phyloP scores from a whole-genome alignment of 64 coral and sea anemone species.

The Montipora sp. region DNA sequence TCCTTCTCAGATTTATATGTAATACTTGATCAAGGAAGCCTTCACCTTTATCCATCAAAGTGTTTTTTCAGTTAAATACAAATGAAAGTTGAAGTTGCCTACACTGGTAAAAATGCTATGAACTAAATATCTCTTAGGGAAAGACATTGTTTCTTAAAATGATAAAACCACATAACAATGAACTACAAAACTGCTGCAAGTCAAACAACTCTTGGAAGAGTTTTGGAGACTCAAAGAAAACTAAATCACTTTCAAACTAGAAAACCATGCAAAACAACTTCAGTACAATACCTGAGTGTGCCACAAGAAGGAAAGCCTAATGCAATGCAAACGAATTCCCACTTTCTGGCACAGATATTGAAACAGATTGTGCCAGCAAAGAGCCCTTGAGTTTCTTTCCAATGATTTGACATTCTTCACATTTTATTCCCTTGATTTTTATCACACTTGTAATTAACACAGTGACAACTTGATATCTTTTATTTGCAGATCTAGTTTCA shows the following conservation, averaged over 20 bases:
- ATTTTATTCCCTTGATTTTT: slow-evolving; percentile 1
- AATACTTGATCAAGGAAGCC: background rate
- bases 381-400: background rate
- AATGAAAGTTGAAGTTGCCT: no score
- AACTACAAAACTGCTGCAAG: background rate
- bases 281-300: slow-evolving; percentile 15
- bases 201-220: background rate
- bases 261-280: slow-evolving; percentile 2
- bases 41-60: background rate
- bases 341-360: slow-evolving; percentile 7
- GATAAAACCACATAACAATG: no score
- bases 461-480: background rate
- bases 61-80: background rate
- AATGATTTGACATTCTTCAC: background rate
- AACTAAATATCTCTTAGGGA: no score
- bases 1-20: no score
- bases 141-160: background rate
- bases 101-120: no score
- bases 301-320: background rate
- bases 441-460: background rate
- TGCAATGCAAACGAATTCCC: background rate
- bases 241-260: background rate
- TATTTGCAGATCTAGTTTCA: slow-evolving; percentile 4
- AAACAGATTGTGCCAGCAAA: background rate
- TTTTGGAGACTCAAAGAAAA: background rate